Evolutionary conservation across 2,113 vertebrate species (phyloP).

Genomic region (Pachycephala philippinensis): DNA sequence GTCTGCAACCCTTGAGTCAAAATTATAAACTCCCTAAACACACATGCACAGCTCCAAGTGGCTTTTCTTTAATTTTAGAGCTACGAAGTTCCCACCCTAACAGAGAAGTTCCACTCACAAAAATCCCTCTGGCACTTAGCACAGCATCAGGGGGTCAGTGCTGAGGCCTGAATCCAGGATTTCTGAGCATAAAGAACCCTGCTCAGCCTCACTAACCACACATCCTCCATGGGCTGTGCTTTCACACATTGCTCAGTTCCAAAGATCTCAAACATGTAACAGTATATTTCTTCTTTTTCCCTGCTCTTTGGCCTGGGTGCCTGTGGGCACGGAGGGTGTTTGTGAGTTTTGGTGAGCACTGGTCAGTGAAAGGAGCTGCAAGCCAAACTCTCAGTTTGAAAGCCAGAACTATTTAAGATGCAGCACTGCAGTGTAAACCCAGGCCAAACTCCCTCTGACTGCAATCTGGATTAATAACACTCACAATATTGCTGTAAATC

Average conservation of each 20-base stretch:
- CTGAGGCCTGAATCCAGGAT: neutral
- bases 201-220: neutral
- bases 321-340: neutral
- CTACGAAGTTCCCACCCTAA: neutral
- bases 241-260: no score
- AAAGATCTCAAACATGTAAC: neutral
- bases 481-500: neutral
- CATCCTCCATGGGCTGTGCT: neutral
- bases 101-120: rapidly evolving
- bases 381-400: neutral
- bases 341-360: neutral
- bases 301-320: neutral
- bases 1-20: neutral
- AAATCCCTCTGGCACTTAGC: neutral
- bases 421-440: neutral
- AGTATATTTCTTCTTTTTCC: neutral
- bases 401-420: neutral
- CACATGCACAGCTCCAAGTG: neutral
- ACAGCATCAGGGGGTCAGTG: neutral
- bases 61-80: neutral
- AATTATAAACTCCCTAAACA: neutral
- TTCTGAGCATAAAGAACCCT: neutral
- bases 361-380: neutral
- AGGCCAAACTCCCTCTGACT: neutral
- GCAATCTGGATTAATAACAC: neutral